Conservation (phyloP, 2,888 invertebrate species). For the Chromoteleia sp. region DNA sequence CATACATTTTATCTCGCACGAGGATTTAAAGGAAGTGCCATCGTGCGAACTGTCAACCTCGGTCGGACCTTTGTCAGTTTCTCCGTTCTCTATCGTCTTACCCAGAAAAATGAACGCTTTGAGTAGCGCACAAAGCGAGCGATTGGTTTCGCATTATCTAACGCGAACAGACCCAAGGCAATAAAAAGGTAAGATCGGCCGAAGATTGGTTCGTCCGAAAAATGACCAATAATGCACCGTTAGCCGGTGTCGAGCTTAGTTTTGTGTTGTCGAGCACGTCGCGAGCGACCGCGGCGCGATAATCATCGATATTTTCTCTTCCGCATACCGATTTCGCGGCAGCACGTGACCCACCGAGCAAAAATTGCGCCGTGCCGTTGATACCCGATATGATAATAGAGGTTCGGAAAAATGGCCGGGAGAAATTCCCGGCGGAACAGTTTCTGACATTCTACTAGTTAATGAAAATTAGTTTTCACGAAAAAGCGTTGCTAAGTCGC, state of each 20-base stretch:
- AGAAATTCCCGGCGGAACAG: background rate
- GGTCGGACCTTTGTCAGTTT: background rate
- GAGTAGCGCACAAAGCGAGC: slow-evolving; percentile 9
- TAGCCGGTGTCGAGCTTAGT: slow-evolving; percentile 74
- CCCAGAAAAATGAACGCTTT: slow-evolving; percentile 1
- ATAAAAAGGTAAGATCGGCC: slow-evolving; percentile 49
- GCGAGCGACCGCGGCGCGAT: slow-evolving; percentile 73
- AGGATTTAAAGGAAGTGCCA: slow-evolving; percentile 14
- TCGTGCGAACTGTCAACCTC: slow-evolving; percentile 5
- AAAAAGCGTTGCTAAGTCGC: too few species aligned
- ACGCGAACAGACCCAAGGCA: slow-evolving; percentile 27
- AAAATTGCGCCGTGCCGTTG: slow-evolving; percentile 76
- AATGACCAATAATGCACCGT: slow-evolving; percentile 71
- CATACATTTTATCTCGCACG: slow-evolving; percentile 18
- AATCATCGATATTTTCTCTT: slow-evolving; percentile 83
- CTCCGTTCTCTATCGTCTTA: slow-evolving; percentile 6
- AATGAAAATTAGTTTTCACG: background rate
- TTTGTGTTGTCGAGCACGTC: slow-evolving; percentile 72
- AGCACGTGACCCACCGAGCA: slow-evolving; percentile 64
- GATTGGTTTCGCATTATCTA: slow-evolving; percentile 40
- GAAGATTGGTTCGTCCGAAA: slow-evolving; percentile 62
- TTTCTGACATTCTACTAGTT: background rate
- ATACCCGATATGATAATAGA: slow-evolving; percentile 80
- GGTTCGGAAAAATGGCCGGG: slow-evolving; percentile 74
- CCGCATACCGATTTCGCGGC: slow-evolving; percentile 82